phyloP scores from a whole-genome alignment of 2,888 invertebrate species.

The Nomada ruficornis region DNA sequence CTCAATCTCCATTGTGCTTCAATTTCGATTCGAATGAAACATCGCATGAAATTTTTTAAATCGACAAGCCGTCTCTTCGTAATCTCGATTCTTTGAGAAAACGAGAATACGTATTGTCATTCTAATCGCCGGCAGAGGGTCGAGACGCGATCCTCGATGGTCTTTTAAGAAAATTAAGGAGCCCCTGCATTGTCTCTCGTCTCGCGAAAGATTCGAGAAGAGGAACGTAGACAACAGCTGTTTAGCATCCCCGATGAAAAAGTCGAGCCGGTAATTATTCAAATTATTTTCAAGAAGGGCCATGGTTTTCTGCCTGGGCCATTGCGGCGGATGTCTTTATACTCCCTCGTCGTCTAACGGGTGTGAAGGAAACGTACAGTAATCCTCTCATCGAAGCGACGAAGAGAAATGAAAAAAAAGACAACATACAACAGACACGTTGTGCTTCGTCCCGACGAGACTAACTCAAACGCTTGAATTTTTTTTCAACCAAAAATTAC shows the following conservation, averaged over 20 bases:
- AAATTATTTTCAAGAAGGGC: slow-evolving; percentile 76
- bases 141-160: slow-evolving; percentile 5
- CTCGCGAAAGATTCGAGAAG: slow-evolving; percentile 46
- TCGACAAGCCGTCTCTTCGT: no score
- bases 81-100: neutral
- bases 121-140: slow-evolving; percentile 19
- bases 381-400: slow-evolving; percentile 36
- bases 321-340: slow-evolving; percentile 61
- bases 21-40: no score
- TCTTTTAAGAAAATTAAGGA: slow-evolving; percentile 72
- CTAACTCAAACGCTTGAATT: neutral
- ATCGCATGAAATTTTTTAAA: no score
- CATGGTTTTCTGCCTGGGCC: slow-evolving; percentile 55
- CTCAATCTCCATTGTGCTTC: no score
- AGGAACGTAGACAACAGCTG: slow-evolving; percentile 76
- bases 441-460: slow-evolving; percentile 2
- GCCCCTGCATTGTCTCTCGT: slow-evolving; percentile 71
- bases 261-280: slow-evolving; percentile 77
- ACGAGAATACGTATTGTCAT: slow-evolving; percentile 34
- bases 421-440: slow-evolving; percentile 38
- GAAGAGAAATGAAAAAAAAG: neutral
- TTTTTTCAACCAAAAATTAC: neutral
- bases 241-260: slow-evolving; percentile 78
- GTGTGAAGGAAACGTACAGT: slow-evolving; percentile 51
- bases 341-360: slow-evolving; percentile 49